phyloP scores from a whole-genome alignment of 2,888 invertebrate genomes.

The Caenorhabditis sp. region DNA sequence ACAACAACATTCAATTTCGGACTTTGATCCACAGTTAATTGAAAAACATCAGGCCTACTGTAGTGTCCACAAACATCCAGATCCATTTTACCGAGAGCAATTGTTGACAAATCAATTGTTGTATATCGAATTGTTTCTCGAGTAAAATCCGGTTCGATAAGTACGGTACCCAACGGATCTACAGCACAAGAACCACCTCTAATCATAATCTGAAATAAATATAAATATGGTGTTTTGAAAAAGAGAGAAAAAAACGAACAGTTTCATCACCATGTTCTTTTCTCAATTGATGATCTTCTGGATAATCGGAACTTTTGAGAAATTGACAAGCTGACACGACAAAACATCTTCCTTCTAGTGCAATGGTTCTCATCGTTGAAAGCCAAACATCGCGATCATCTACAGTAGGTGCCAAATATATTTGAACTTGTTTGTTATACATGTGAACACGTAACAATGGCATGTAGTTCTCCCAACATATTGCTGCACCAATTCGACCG shows the following conservation, averaged over 20 bases:
- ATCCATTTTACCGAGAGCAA: conserved; percentile 57
- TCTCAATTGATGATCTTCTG: conserved; percentile 54
- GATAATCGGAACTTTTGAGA: conserved; percentile 52
- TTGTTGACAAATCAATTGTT: conserved; percentile 46
- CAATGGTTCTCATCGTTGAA: conserved; percentile 64
- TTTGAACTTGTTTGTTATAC: conserved; percentile 56
- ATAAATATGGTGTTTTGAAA: too few species aligned
- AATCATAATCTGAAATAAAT: conserved; percentile 61
- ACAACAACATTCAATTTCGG: conserved; percentile 25
- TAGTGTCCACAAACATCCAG: conserved; percentile 59
- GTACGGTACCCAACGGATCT: conserved; percentile 60
- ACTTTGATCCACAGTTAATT: conserved; percentile 49
- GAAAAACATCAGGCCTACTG: conserved; percentile 55
- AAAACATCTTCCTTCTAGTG: conserved; percentile 66
- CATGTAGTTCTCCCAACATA: conserved; percentile 69
- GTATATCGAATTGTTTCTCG: conserved; percentile 45
- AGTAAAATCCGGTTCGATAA: conserved; percentile 57
- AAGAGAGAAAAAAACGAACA: too few species aligned
- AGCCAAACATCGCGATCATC: conserved; percentile 67
- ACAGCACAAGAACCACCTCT: conserved; percentile 66
- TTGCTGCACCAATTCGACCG: conserved; percentile 60
- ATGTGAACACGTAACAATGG: conserved; percentile 54
- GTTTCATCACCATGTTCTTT: conserved; percentile 44
- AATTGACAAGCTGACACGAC: conserved; percentile 66
- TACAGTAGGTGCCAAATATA: conserved; percentile 66